Percentiles rank a stretch among this genome's conserved stretches.
phyloP scores from a whole-genome alignment of 2,888 invertebrate genomes.

The Petrophora chlorosata region DNA sequence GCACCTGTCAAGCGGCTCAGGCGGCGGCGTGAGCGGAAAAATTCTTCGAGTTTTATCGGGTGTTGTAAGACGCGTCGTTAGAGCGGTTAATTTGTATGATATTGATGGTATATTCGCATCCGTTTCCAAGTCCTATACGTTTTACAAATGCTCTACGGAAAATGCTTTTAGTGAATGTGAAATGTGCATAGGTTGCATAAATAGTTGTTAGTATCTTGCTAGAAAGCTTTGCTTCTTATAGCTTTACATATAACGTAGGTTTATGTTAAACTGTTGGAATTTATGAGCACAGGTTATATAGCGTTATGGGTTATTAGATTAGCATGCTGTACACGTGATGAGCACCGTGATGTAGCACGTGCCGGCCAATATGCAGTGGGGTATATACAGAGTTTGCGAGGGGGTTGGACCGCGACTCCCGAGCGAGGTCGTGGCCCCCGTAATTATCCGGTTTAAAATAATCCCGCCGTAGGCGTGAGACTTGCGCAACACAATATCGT shows the following conservation, averaged over 20 bases:
- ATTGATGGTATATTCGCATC: not conserved
- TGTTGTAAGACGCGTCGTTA: conserved; percentile 24
- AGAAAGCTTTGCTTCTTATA: conserved; percentile 8
- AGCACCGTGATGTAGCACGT: conserved; percentile 54
- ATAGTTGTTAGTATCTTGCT: not conserved
- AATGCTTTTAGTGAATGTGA: conserved; percentile 2
- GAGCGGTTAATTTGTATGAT: conserved; percentile 7
- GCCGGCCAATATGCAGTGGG: conserved; percentile 37
- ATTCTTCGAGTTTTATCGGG: conserved; percentile 40
- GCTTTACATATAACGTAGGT: conserved; percentile 12
- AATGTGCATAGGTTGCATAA: not conserved
- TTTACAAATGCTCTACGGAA: not conserved
- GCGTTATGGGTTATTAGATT: conserved; percentile 49
- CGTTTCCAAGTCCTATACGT: not conserved
- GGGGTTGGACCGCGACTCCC: conserved; percentile 48
- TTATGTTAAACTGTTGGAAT: conserved; percentile 7
- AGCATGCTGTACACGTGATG: conserved; percentile 55
- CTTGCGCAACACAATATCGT: conserved; percentile 80
- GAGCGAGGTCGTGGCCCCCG: conserved; percentile 54
- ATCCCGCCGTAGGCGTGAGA: conserved; percentile 76
- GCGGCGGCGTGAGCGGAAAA: conserved; percentile 42
- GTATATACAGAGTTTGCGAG: conserved; percentile 47
- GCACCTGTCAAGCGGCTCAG: conserved; percentile 51
- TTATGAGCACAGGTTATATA: conserved; percentile 47
- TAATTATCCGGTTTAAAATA: conserved; percentile 77